These are phyloP conservation scores for Procambarus virginalis DNA, from an alignment of 1,140 invertebrate species.

Conservation along the genomic window DNA sequence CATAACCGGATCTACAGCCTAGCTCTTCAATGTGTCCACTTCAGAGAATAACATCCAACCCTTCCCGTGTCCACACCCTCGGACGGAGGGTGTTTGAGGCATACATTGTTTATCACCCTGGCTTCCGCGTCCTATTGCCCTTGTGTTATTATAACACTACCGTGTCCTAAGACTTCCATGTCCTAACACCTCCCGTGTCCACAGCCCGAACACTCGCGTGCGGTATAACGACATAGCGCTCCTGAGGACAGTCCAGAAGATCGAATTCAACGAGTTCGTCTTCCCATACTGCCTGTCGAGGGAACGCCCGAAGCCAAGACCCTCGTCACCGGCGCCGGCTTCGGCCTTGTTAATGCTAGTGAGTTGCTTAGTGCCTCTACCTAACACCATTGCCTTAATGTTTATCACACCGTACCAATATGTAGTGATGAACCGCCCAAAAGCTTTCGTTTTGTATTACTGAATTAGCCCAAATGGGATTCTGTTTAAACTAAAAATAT, in stretches of 20 bases:
- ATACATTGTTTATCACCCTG: no score
- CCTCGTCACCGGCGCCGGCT: slow-evolving; percentile 13
- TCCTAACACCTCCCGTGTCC: not conserved
- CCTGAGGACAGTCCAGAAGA: not conserved
- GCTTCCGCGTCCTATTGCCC: not conserved
- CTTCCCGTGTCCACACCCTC: no score
- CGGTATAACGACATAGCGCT: slow-evolving; percentile 25
- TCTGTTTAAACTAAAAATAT: no score
- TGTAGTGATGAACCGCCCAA: no score
- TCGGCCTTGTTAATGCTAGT: slow-evolving; percentile 23
- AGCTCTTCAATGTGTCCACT: no score
- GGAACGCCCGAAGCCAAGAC: not conserved
- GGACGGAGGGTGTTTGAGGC: no score
- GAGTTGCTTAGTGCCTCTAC: not conserved
- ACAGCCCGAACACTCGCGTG: not conserved
- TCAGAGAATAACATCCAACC: no score
- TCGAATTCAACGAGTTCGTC: slow-evolving; percentile 20
- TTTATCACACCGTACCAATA: no score
- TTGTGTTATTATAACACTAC: not conserved
- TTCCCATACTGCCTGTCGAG: slow-evolving; percentile 8
- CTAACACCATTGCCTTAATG: no score
- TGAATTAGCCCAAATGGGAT: no score
- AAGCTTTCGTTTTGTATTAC: not conserved
- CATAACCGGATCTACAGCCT: no score
- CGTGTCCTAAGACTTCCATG: not conserved